Conservation (phyloP, 1,140 invertebrate genomes). For the Platyscapa corneri region DNA sequence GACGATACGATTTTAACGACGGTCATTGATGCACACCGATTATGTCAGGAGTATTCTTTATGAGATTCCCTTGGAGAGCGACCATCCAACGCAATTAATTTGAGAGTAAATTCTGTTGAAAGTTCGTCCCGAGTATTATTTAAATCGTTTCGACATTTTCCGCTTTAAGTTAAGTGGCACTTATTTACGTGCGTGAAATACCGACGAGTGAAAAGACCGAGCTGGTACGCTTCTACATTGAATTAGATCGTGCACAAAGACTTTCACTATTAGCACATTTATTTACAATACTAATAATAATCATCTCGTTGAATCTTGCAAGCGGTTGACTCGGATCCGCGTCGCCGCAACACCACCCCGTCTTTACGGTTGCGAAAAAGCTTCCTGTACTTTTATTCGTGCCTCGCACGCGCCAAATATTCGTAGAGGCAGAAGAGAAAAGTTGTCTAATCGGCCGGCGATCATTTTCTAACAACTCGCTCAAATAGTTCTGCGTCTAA, state of each 20-base stretch:
- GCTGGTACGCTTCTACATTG: not conserved
- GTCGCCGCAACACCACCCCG: not conserved
- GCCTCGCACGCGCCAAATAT: not conserved
- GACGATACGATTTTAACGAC: not conserved
- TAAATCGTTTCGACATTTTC: not conserved
- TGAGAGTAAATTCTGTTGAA: too few relatives aligned
- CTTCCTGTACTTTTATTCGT: not conserved
- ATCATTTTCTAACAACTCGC: constrained; percentile 11
- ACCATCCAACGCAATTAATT: too few relatives aligned
- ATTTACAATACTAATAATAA: not conserved
- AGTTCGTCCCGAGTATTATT: not conserved
- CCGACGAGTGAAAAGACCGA: not conserved
- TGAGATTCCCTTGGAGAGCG: too few relatives aligned
- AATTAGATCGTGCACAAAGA: not conserved
- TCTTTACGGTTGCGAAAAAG: not conserved
- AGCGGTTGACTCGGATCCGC: not conserved
- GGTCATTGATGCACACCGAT: not conserved
- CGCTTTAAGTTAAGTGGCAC: not conserved
- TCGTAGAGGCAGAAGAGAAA: not conserved
- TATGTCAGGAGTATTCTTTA: too few relatives aligned
- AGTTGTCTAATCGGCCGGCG: not conserved
- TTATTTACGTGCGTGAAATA: not conserved
- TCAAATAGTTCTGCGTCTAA: not conserved
- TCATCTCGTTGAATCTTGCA: not conserved
- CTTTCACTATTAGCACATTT: constrained; percentile 2